These are phyloP conservation scores for Limnodromus scolopaceus DNA, from an alignment of 2,797 vertebrate species.

Conservation along the genomic window DNA sequence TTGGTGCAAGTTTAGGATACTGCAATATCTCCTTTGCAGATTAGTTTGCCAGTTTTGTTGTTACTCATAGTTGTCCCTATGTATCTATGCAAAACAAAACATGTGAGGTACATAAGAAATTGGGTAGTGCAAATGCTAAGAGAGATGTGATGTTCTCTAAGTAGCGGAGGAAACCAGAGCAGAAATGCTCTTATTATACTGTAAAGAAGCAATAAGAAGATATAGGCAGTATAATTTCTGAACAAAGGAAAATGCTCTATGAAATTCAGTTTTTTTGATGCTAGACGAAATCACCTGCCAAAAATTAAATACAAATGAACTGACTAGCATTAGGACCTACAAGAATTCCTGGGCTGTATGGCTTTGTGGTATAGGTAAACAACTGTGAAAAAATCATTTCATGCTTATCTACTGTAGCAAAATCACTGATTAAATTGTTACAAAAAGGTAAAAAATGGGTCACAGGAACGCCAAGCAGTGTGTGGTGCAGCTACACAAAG, in stretches of 20 bases:
- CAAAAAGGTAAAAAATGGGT: slow-evolving; percentile 24
- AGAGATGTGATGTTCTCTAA: neutral
- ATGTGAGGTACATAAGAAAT: neutral
- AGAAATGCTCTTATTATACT: neutral
- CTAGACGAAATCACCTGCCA: neutral
- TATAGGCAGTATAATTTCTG: neutral
- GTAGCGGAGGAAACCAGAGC: neutral
- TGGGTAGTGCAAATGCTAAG: neutral
- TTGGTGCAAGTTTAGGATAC: neutral
- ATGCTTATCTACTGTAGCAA: neutral
- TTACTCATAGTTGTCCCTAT: neutral
- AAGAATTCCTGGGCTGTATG: neutral
- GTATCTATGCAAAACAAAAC: neutral
- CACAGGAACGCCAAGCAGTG: neutral
- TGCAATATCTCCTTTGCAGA: neutral
- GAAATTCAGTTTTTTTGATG: neutral
- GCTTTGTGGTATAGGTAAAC: neutral
- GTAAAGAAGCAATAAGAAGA: neutral
- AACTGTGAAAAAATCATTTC: slow-evolving; percentile 11
- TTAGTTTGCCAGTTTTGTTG: neutral
- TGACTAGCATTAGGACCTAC: neutral
- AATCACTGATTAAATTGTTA: neutral
- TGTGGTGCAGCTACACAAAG: neutral
- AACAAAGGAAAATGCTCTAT: neutral
- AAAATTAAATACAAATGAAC: neutral